These are phyloP conservation scores for Hirtodrosophila confusa DNA, from an alignment of 2,888 invertebrate species.

Conservation along the genomic window DNA sequence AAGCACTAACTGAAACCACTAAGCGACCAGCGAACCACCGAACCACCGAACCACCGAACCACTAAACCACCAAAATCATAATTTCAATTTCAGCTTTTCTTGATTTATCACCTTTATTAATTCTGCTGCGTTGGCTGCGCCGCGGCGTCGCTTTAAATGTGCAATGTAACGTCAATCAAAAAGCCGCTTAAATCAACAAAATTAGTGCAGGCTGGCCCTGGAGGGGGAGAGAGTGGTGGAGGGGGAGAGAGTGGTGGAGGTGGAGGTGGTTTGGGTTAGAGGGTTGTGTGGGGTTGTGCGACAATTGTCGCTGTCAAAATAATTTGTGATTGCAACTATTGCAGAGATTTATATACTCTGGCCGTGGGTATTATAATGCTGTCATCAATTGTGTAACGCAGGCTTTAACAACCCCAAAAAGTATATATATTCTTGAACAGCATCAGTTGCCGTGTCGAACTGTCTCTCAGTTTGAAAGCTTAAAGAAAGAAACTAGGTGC, in stretches of 20 bases:
- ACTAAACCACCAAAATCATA: constrained; percentile 23
- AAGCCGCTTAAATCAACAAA: constrained; percentile 60
- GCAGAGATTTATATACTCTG: constrained; percentile 1
- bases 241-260: background rate
- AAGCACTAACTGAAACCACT: constrained; percentile 15
- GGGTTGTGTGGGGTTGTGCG: background rate
- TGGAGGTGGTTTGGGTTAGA: background rate
- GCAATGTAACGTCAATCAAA: constrained; percentile 47
- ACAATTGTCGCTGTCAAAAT: constrained; percentile 67
- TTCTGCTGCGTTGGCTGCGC: constrained; percentile 33
- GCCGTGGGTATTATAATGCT: too few species aligned
- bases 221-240: background rate
- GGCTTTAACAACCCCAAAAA: too few species aligned
- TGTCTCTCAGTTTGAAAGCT: too few species aligned
- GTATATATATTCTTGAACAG: too few species aligned
- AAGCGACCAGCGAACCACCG: background rate
- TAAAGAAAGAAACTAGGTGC: too few species aligned
- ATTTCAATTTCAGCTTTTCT: constrained; percentile 36
- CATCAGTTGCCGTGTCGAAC: too few species aligned
- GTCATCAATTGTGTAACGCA: too few species aligned
- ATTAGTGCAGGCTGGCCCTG: constrained; percentile 27
- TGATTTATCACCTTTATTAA: constrained; percentile 53
- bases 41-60: constrained; percentile 9
- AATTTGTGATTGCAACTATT: constrained; percentile 32
- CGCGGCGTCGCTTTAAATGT: constrained; percentile 23